These are phyloP conservation scores for Lipotes vexillifer DNA, from an alignment of 2,113 vertebrate species.

Conservation along the genomic window DNA sequence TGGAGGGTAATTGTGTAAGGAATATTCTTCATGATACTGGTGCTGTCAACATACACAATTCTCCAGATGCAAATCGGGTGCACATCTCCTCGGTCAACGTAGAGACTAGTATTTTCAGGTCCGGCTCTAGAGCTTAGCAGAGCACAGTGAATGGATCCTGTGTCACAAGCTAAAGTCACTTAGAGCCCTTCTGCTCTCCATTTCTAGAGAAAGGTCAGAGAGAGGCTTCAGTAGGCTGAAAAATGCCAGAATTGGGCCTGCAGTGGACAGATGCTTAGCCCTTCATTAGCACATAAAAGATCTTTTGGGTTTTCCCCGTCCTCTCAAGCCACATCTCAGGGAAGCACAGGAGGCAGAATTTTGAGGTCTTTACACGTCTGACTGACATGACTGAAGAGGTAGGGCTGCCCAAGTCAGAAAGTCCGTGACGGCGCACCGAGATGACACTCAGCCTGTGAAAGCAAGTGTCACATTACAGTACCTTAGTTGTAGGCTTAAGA, in stretches of 20 bases:
- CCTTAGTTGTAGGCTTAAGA: background rate
- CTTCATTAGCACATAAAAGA: background rate
- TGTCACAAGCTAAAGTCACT: background rate
- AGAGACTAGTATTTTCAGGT: background rate
- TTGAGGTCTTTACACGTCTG: fast-evolving
- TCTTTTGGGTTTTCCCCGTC: too few species aligned
- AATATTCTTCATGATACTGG: background rate
- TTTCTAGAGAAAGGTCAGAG: background rate
- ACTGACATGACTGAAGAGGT: background rate
- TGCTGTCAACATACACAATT: fast-evolving
- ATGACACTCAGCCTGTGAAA: background rate
- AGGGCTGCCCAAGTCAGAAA: background rate
- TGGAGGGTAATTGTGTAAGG: fast-evolving
- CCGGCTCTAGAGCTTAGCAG: background rate
- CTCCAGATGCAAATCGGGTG: background rate
- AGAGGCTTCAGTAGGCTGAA: background rate
- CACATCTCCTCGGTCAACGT: background rate
- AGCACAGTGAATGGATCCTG: background rate
- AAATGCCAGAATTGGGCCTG: background rate
- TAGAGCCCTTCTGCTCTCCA: background rate
- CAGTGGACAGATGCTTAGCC: background rate
- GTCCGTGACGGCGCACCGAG: background rate
- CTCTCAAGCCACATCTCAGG: background rate
- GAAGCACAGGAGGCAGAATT: background rate
- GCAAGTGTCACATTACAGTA: background rate